Evolutionary conservation across 30 jellyfish, hydroid and myxozoan species (phyloP), one percentile per base, ranked within the genome.

Genomic region (Turritopsis rubra): DNA sequence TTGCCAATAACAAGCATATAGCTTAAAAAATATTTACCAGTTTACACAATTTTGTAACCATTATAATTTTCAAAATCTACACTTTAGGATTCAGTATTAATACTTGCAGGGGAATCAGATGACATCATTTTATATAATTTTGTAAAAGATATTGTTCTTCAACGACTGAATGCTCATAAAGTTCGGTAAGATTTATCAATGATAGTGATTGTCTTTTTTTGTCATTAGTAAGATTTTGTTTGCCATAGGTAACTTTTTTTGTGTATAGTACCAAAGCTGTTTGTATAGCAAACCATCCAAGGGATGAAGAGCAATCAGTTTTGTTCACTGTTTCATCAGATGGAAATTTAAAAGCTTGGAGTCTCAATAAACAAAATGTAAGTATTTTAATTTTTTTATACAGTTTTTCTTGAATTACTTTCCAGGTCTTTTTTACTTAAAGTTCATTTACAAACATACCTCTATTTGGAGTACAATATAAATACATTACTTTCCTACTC

Each of bases 251-350:
- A 13, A 13, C 21, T 54, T 16, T 73, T 22, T 29, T 22, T 65
- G 16, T 54, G 29, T 25, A 8, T 60, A 91, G 97, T 30, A 88
- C 81, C 65, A 91, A 91, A 84, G 91, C 94, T 4, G 21, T 91
- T 53, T 68, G 75, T n/a, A 52, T 87, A 5, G 83, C 85, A 20
- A 71, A 54, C 16, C 73, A 87, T 79, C 94, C 94, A 22, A 25
- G 52, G 24, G 90, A 82, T 72, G 96, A 78, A 72, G 80, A 72
- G 18, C 79, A 24, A 52, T 19, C 52, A 26, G 26, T 91, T 1
- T 26, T 91, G 18, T 86, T 91, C 54, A 79, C 97, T 18, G 94
- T 80, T 24, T 85, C 97, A 65, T 91, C 97, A 17, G 96, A 91
- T 72, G 97, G 97, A 16, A 53, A 71, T 24, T 87, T 91, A 22